Conservation (phyloP, 2,113 vertebrate genomes). For the Lasiurus cinereus region DNA sequence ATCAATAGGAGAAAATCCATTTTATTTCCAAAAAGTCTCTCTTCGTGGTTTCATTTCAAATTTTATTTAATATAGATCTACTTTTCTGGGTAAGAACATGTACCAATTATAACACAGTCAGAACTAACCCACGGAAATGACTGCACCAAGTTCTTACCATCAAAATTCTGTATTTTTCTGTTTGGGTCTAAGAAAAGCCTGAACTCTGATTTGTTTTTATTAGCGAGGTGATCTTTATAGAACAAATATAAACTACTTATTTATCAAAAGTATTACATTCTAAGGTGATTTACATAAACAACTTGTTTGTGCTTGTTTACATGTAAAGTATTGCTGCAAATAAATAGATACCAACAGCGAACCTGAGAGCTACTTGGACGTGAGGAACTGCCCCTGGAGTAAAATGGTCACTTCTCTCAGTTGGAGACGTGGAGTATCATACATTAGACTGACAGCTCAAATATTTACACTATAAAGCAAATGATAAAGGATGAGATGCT, state of each 20-base stretch:
- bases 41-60: background rate
- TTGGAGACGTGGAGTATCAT: slow-evolving; percentile 65
- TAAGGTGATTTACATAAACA: background rate
- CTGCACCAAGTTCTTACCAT: background rate
- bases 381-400: background rate
- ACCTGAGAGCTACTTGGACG: slow-evolving; percentile 11
- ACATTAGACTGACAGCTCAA: slow-evolving; percentile 62
- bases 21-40: background rate
- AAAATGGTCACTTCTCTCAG: slow-evolving; percentile 59
- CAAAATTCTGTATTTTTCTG: slow-evolving; percentile 28
- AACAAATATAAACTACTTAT: slow-evolving; percentile 27
- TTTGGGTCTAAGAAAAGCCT: background rate
- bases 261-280: background rate
- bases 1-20: background rate
- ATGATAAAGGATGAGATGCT: slow-evolving; percentile 63
- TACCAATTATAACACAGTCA: background rate
- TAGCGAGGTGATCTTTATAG: slow-evolving; percentile 5
- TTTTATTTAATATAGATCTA: slow-evolving; percentile 25
- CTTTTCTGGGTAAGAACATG: background rate
- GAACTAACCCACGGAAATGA: background rate
- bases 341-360: background rate
- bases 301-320: background rate
- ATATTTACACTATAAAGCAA: slow-evolving; percentile 74
- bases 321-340: background rate
- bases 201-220: slow-evolving; percentile 30